phyloP scores from a whole-genome alignment of 2,797 vertebrate species.

The Anomalospiza imberbis region DNA sequence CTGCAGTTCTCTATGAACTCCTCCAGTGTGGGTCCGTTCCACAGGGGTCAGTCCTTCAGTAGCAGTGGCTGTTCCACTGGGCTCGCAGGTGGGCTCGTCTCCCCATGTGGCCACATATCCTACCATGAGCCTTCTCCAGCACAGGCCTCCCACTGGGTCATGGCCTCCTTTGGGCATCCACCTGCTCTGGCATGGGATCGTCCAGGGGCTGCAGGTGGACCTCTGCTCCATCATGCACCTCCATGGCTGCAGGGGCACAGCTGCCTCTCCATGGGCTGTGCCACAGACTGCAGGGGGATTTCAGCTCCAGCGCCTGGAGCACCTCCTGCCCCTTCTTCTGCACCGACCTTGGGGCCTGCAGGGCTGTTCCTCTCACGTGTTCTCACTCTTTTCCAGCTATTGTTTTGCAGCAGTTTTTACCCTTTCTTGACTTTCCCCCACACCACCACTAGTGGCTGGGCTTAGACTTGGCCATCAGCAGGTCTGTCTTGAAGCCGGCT shows the following conservation, averaged over 20 bases:
- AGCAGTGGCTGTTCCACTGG: background rate
- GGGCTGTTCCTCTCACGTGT: accelerated
- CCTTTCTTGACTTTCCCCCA: background rate
- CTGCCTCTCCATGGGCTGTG: background rate
- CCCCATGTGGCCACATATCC: too few relatives aligned
- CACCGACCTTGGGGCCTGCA: background rate
- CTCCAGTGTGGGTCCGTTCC: background rate
- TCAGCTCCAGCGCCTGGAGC: accelerated
- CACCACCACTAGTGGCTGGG: accelerated
- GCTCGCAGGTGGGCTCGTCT: background rate
- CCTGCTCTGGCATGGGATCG: background rate
- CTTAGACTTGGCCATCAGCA: background rate
- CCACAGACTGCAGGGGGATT: background rate
- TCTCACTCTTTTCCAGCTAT: background rate
- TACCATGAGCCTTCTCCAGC: background rate
- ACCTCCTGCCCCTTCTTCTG: background rate
- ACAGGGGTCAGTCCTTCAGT: too few relatives aligned
- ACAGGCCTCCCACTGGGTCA: background rate
- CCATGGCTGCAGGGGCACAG: background rate
- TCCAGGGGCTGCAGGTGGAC: background rate
- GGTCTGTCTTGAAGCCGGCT: accelerated
- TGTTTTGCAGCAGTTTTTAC: background rate
- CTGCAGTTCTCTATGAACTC: background rate
- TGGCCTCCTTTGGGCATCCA: background rate
- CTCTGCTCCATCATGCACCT: accelerated